These are phyloP conservation scores for Romanogobio albipinnatus DNA, from an alignment of 2,113 vertebrate genomes.

Conservation along the genomic window DNA sequence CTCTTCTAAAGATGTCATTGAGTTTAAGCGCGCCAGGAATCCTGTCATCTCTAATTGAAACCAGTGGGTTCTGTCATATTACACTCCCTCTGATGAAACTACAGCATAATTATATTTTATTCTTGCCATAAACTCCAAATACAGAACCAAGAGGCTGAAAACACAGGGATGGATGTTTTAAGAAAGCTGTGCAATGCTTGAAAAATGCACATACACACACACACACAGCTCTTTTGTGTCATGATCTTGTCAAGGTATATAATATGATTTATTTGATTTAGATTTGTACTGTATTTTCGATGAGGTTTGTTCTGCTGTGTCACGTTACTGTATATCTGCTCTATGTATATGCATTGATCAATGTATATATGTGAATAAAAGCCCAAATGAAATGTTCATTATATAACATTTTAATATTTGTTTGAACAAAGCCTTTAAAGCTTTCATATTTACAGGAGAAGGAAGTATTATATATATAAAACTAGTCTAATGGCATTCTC, in stretches of 20 bases:
- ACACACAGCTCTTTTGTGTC: not conserved
- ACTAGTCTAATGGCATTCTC: no score
- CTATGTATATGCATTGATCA: not conserved
- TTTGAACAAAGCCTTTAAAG: no score
- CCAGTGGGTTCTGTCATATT: slow-evolving; percentile 45
- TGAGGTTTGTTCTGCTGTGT: not conserved
- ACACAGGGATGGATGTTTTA: not conserved
- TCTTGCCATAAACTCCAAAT: not conserved
- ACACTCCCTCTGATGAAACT: slow-evolving; percentile 12
- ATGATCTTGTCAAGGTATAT: not conserved
- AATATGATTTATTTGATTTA: not conserved
- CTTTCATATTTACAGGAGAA: no score
- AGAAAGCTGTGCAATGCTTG: not conserved
- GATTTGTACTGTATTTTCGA: not conserved
- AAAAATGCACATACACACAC: not conserved
- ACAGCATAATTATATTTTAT: slow-evolving; percentile 26
- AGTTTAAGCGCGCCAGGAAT: not conserved
- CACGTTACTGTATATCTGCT: not conserved
- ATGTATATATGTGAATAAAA: not conserved
- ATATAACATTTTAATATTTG: not conserved
- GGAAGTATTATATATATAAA: no score
- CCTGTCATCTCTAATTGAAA: slow-evolving; percentile 45
- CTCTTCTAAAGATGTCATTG: not conserved
- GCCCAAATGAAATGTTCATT: not conserved
- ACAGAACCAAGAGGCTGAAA: slow-evolving; percentile 11